A percentile compares a stretch with the other conserved stretches of the same genome.
phyloP scores from a whole-genome alignment of 1,140 invertebrate genomes.

The Penaeus vannamei region DNA sequence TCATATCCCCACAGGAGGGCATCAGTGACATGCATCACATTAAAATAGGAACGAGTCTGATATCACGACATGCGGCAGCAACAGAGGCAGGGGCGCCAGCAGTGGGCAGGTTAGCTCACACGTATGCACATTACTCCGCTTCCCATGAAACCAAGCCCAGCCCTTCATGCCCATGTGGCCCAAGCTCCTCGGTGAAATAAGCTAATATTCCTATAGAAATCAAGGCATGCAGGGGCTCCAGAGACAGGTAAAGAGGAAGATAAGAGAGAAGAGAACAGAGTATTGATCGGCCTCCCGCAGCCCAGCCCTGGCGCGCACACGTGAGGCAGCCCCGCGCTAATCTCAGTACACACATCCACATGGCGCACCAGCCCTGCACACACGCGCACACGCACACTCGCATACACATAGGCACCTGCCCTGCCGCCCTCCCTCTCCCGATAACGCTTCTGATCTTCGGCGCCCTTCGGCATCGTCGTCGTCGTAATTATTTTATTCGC shows the following conservation, averaged over 20 bases:
- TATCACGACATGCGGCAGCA: no score
- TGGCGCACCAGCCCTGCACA: neutral
- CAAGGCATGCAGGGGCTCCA: neutral
- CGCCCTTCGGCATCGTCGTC: neutral
- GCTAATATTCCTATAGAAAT: no score
- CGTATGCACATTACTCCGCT: no score
- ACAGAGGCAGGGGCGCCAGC: no score
- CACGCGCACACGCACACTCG: slow-evolving; percentile 25
- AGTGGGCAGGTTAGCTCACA: no score
- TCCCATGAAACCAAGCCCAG: no score
- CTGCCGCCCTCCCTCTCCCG: neutral
- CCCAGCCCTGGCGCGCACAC: slow-evolving; percentile 39
- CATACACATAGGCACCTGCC: slow-evolving; percentile 27
- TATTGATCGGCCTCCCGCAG: slow-evolving; percentile 48
- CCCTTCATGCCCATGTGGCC: no score
- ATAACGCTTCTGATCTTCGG: no score
- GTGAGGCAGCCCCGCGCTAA: slow-evolving; percentile 36
- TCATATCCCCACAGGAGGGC: no score
- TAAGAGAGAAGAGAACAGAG: slow-evolving; percentile 42
- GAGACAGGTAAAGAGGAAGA: slow-evolving; percentile 28
- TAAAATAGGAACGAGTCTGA: no score
- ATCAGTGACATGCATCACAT: no score
- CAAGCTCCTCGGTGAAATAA: no score
- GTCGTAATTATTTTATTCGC: neutral
- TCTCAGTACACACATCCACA: slow-evolving; percentile 11